Evolutionary conservation across 2,888 invertebrate genomes (phyloP), one percentile per base, ranked within the genome.

Genomic region (Oscheius onirici): DNA sequence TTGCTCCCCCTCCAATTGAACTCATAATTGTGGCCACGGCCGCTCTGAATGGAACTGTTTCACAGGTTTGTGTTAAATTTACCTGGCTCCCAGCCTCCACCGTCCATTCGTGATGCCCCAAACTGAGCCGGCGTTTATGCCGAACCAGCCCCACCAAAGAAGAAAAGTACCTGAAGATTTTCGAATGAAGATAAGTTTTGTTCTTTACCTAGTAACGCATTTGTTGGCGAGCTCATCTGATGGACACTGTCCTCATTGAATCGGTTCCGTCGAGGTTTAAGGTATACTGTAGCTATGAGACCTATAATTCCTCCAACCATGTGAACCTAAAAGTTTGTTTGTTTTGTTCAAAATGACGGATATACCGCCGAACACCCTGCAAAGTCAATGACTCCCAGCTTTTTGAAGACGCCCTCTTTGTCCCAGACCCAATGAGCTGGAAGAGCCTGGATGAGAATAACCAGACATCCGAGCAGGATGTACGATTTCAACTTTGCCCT

Each of bases 391-490:
- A 83, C 82, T 2, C 85, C 84, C 60, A 83, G 49, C 26, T 76
- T 74, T 46, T 78, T 75, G 71, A 87, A 81, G 69, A 84, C 87
- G 1, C 89, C 89, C 61, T 88, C 85, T 34, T 76, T 51, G 13
- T 84, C 87, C 88, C 88, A 89, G 5, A 88, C 84, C 89, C 89
- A 89, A 76, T 89, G 89, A 3, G 89, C 88, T 0, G 89, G 89
- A 20, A 88, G 85, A 46, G 88, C 88, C 63, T 83, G 83, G 11
- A 83, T 81, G 6, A 83, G 52, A 44, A 83, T 81, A 10, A 83
- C 83, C 10, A 85, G 63, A 61, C 82, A 81, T 1, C 84, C 84
- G 51, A 84, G 83, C 11, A 85, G 73, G 49, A 86, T 85, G 74
- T 86, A 86, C 22, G 84, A 83, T 34, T 79, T 78, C 40, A 86